Percentiles rank a stretch among this genome's conserved stretches.
Conservation (phyloP, 2,888 invertebrate species). For the Limenitis camilla region DNA sequence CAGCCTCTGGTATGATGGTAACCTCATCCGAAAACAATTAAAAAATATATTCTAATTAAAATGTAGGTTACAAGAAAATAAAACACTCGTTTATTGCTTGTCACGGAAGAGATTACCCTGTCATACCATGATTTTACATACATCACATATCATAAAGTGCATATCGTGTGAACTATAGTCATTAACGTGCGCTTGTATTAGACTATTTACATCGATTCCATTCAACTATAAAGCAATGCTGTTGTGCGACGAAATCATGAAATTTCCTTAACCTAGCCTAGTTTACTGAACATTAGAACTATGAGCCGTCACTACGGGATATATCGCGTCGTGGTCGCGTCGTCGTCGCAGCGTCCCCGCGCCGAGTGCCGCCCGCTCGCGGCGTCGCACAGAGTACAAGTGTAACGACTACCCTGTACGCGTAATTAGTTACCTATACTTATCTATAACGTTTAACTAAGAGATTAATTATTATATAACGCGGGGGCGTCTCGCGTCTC, state of each 20-base stretch:
- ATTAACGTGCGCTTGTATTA: conserved; percentile 17
- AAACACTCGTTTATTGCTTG: too few relatives aligned
- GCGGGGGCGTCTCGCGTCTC: conserved; percentile 39
- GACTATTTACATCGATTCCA: conserved; percentile 21
- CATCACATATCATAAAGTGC: conserved; percentile 20
- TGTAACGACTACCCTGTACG: conserved; percentile 73
- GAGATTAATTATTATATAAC: conserved; percentile 47
- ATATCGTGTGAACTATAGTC: conserved; percentile 18
- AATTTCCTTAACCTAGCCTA: conserved; percentile 21
- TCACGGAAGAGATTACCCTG: too few relatives aligned
- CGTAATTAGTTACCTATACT: conserved; percentile 65
- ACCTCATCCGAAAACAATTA: too few relatives aligned
- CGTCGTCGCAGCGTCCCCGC: conserved; percentile 14
- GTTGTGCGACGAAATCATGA: conserved; percentile 23
- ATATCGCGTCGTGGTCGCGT: conserved; percentile 3
- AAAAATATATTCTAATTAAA: too few relatives aligned
- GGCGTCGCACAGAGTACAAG: conserved; percentile 69
- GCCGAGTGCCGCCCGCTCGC: conserved; percentile 50
- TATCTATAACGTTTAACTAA: conserved; percentile 63
- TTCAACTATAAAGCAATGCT: conserved; percentile 21
- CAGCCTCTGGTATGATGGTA: too few relatives aligned
- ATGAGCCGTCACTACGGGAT: conserved; percentile 13
- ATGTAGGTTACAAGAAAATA: too few relatives aligned
- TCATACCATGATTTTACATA: conserved; percentile 6
- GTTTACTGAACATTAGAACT: conserved; percentile 9